Evolutionary conservation across 2,888 invertebrate species (phyloP).

Genomic region (Zaprionus lineosus): DNA sequence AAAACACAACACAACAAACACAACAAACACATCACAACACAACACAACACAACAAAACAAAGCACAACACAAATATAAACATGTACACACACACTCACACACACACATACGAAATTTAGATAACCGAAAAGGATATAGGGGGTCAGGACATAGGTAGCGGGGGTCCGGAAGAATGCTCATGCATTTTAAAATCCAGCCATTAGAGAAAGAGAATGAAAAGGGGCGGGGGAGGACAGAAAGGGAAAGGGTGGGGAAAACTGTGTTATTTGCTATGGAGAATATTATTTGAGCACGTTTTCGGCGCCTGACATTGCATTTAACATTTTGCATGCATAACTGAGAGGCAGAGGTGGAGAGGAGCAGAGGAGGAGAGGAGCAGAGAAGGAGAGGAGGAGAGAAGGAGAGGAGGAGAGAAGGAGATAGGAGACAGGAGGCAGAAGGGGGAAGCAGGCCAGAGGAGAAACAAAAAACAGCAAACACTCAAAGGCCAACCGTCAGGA

Average conservation of each 20-base stretch:
- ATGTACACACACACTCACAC: conserved; percentile 28
- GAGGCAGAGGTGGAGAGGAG: too few species aligned
- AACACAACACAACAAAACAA: conserved; percentile 9
- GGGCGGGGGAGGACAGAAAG: too few species aligned
- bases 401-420: too few species aligned
- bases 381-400: not conserved
- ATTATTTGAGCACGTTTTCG: conserved; percentile 61
- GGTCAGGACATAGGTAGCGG: not conserved
- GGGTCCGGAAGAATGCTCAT: conserved; percentile 45
- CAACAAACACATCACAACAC: not conserved
- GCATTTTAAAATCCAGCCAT: conserved; percentile 74
- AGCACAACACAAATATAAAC: conserved; percentile 7
- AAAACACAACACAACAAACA: conserved; percentile 24
- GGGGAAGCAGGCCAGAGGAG: not conserved
- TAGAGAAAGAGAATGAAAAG: too few species aligned
- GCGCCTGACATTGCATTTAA: conserved; percentile 68
- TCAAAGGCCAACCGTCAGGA: conserved; percentile 24
- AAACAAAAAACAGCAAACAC: conserved; percentile 17
- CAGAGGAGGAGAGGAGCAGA: too few species aligned
- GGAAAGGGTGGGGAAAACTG: too few species aligned
- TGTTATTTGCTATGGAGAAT: conserved; percentile 70
- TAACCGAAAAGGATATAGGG: not conserved
- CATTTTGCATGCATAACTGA: conserved; percentile 57
- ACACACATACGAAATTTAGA: conserved; percentile 21
- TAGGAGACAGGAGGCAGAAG: not conserved